Evolutionary conservation across 2,888 invertebrate species (phyloP).

Genomic region (Tetanocera ferruginea): DNA sequence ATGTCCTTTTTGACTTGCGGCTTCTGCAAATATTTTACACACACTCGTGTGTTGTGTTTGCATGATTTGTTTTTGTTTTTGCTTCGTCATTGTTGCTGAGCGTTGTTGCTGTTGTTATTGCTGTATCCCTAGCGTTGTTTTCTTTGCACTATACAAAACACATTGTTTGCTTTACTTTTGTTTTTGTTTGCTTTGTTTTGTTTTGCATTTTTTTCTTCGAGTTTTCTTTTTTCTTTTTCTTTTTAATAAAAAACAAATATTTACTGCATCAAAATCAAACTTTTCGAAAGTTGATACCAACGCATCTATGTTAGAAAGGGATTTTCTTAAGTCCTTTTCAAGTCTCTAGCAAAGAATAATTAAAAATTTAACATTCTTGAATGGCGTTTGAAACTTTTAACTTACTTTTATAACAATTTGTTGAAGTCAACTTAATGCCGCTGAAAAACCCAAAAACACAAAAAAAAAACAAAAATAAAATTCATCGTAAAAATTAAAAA

Average conservation of each 20-base stretch:
- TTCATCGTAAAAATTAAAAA: too few species aligned
- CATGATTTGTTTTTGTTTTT: slow-evolving; percentile 9
- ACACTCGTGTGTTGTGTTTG: neutral
- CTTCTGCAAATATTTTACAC: slow-evolving; percentile 20
- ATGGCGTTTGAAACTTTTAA: too few species aligned
- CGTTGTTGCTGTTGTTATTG: neutral
- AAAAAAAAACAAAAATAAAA: too few species aligned
- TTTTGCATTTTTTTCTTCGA: neutral
- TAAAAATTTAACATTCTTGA: too few species aligned
- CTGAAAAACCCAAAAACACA: too few species aligned
- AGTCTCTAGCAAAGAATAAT: too few species aligned
- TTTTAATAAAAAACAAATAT: slow-evolving; percentile 33
- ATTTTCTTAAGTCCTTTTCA: too few species aligned
- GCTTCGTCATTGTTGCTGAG: neutral
- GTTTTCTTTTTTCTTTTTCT: neutral
- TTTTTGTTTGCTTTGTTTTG: neutral
- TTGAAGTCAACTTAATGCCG: too few species aligned
- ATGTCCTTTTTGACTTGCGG: slow-evolving; percentile 27
- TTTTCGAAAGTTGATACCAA: neutral
- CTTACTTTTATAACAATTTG: neutral
- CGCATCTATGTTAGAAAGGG: too few species aligned
- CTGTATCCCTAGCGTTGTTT: neutral
- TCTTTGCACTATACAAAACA: neutral
- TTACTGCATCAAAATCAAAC: neutral
- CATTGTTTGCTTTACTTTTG: slow-evolving; percentile 10